Base-by-base conservation (phyloP, 2,797 vertebrate genomes). In the Setipinna tenuifilis region DNA sequence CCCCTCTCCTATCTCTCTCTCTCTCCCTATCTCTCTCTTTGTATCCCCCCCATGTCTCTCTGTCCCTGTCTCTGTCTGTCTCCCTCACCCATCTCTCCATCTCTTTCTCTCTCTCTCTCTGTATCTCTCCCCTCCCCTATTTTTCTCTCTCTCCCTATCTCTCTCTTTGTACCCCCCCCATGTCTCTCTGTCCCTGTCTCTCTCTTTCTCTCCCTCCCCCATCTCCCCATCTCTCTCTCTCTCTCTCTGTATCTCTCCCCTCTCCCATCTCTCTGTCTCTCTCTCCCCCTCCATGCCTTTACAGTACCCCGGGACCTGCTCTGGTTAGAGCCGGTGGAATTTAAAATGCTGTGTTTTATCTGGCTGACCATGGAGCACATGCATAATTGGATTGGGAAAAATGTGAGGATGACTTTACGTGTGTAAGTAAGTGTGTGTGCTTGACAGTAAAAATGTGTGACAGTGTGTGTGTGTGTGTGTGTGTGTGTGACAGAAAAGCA, bases 281-380 rank as follows among this genome's bases (percentile, higher is more conserved):
- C 28, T 68, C 25, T 28, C 23, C 14, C n/a, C 62, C n/a, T 1
- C 12, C 62, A 25, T 65, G 62, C 62, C 61, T 65, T 65, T 23
- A 65, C 61, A 65, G 25, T 65, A 25, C 61, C 23, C 62, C 11
- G 28, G 14, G 2, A 65, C 62, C 62, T 25, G 28, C 68, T 75
- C 68, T 75, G 93, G 95, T 90, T 93, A 35, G 68, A 17, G 68
- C 68, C 28, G 35, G 16, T 41, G 68, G 68, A 35, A 75, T 75
- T 75, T 75, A 35, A 35, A 75, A 75, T 75, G 28, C 68, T 75
- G 68, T 35, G 35, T 28, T 75, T 75, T 75, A 75, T 75, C 68
- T 6, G 68, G 12, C 68, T 75, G 68, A 75, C 68, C 68, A 75
- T 75, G 68, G 28, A 75, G 68, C 28, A 75, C 68, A 75, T 75